Base-by-base conservation (phyloP, 2,797 vertebrate species). In the Allobates femoralis region DNA sequence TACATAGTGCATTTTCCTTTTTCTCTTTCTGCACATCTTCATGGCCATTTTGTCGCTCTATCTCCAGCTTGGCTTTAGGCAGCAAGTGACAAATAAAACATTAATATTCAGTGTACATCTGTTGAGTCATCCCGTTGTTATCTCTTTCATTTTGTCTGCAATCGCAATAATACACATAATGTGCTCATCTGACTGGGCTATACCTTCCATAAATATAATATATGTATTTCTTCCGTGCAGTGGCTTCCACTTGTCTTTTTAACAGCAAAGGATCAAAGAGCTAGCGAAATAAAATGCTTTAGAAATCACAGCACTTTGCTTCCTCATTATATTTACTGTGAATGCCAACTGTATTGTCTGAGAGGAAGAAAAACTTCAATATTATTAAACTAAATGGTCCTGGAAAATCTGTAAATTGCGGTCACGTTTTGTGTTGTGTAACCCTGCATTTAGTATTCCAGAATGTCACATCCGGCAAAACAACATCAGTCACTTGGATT, bases 221-320 rank as follows among this genome's bases (percentile, higher is more conserved):
- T 77, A 85, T 81, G 62, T 77, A 75, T 85, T 81, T 85, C 60
- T 85, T 28, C 78, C 50, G 32, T 77, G 78, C 78, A 81, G 78
- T 81, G 83, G 21, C 71, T 85, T 88, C 87, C 71, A 85, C 87
- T 88, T 81, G 83, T 85, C 77, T 85, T 85, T 75, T 88, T 56
- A 84, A 81, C 77, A 75, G 77, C 77, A 81, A 28, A 85, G 79
- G 78, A 77, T 88, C 71, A 88, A 81, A 87, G 79, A 87, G 75
- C 75, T 79, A 34, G 30, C 46, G 77, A 75, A 82, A 86, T 75
- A 84, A 84, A 84, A 80, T 32, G 77, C 37, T 87, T 84, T 75
- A 19, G 56, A 80, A 84, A 87, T 84, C 30, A 34, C 75, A 74
- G 81, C 67, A 60, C 83, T 84, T 84, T 80, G 64, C n/a, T 41